A percentile compares a stretch with the other conserved stretches of the same genome.
Evolutionary conservation across 2,888 invertebrate species (phyloP).

Genomic region (Lasioglossum leucozonium): DNA sequence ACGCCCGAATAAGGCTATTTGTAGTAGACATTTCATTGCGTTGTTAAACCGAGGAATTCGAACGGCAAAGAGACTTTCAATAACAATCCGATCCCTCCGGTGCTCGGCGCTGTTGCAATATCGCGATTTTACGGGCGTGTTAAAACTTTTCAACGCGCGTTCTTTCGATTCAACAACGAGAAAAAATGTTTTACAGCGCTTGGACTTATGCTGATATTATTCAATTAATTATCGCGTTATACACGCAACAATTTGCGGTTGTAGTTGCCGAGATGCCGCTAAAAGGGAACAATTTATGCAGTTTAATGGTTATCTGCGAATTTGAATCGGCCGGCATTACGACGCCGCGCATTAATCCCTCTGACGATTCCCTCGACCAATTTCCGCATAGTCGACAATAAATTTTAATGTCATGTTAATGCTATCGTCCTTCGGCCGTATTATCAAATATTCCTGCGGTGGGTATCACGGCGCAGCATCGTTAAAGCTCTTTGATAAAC

Average conservation of each 20-base stretch:
- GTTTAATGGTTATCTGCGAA: conserved; percentile 58
- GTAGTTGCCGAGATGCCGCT: background rate
- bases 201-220: background rate
- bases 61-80: background rate
- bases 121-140: background rate
- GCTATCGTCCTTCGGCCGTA: conserved; percentile 46
- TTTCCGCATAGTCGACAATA: conserved; percentile 70
- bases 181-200: too few relatives aligned
- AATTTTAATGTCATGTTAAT: conserved; percentile 74
- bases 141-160: background rate
- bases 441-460: conserved; percentile 62
- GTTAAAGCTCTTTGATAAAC: conserved; percentile 57
- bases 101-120: too few relatives aligned
- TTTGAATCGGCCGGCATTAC: conserved; percentile 42
- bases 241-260: background rate
- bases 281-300: conserved; percentile 53
- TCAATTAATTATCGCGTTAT: background rate
- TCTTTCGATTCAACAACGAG: too few relatives aligned
- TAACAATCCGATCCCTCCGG: background rate
- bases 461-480: conserved; percentile 48
- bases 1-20: background rate
- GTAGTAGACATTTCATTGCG: background rate
- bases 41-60: background rate
- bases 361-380: conserved; percentile 70
- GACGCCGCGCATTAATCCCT: conserved; percentile 60